Evolutionary conservation across 1,140 invertebrate genomes (phyloP).

Genomic region (Lordiphosa collinella): DNA sequence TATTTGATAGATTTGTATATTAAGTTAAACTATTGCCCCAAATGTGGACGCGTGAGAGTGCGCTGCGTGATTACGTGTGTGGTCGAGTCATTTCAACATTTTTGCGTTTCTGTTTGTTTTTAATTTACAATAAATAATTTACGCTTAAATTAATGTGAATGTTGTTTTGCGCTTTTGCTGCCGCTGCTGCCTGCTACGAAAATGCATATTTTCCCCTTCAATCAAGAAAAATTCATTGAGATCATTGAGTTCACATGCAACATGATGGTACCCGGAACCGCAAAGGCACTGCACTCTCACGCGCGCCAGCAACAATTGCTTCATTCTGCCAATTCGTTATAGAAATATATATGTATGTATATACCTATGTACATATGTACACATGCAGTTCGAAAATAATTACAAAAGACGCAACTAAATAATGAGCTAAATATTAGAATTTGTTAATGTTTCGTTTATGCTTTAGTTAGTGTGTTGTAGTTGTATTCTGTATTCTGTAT

Average conservation of each 20-base stretch:
- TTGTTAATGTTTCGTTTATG: slow-evolving; percentile 47
- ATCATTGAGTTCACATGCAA: slow-evolving; percentile 69
- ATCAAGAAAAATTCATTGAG: slow-evolving; percentile 74
- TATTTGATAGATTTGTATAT: slow-evolving; percentile 16
- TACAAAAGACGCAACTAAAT: slow-evolving; percentile 16
- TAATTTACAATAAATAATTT: slow-evolving; percentile 8
- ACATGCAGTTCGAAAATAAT: slow-evolving; percentile 2
- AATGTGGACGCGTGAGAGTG: slow-evolving; percentile 56
- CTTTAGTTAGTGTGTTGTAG: slow-evolving; percentile 28
- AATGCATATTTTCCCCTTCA: slow-evolving; percentile 50
- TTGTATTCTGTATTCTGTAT: slow-evolving; percentile 37
- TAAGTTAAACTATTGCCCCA: slow-evolving; percentile 44
- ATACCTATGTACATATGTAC: neutral
- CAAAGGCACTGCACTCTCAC: slow-evolving; percentile 36
- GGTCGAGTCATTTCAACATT: slow-evolving; percentile 6
- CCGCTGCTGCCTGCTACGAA: slow-evolving; percentile 30
- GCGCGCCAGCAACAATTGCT: slow-evolving; percentile 23
- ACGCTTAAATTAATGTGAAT: slow-evolving; percentile 75
- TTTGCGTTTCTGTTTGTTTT: too few species aligned
- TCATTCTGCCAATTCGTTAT: slow-evolving; percentile 23
- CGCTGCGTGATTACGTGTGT: slow-evolving; percentile 14
- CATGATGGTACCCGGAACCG: slow-evolving; percentile 26
- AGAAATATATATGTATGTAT: slow-evolving; percentile 13
- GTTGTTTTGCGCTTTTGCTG: slow-evolving; percentile 45
- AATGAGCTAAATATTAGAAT: slow-evolving; percentile 46